Evolutionary conservation across 2,888 invertebrate species (phyloP), one percentile per base, ranked within the genome.

Genomic region (Chirona hameri): DNA sequence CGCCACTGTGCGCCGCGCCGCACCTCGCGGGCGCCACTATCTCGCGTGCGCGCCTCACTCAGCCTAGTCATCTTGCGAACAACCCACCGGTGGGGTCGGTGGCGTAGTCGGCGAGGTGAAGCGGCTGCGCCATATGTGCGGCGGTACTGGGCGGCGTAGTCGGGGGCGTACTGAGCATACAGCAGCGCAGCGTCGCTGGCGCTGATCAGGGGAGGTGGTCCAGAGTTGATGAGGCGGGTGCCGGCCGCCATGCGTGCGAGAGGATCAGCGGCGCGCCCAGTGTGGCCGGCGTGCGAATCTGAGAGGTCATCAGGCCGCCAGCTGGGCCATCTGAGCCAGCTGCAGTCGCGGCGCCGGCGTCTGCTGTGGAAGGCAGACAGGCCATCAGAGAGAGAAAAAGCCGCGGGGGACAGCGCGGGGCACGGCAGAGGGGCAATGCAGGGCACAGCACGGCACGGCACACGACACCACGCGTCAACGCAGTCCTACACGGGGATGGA

Each of bases 11-110:
- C 72, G 31, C 31, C 29, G 72, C 72, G 15, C 31, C 31, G 29
- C 29, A 7, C 31, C 18, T 27, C 72, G 65, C 65, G 10, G n/a
- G 10, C 60, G 5, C 39, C 39, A 39, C 39, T 39, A 39, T 39
- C 39, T 39, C 39, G 39, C 39, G 60, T 21, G 24, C n/a, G 60
- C 60, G 60, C 60, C 24, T 27, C 65, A 69, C 65, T 31, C 72
- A 29, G 72, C 3, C 76, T 24, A 76, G 88, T 93, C 92, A 93
- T 91, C 93, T 93, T 90, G 93, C 93, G 91, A 93, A 94, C 90
- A 94, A 94, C 96, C 95, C 96, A 96, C 96, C 96, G 92, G 95
- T 93, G 92, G 96, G 95, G 91, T 96, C 96, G 83, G 84, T 60
- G 80, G 79, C n/a, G 83, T 69, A 48, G 79, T 81, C 84, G 94